A percentile compares a stretch with the other conserved stretches of the same genome.
These are phyloP conservation scores for Notoglanidium macrostoma DNA, from an alignment of 2,797 vertebrate species.

Conservation along the genomic window DNA sequence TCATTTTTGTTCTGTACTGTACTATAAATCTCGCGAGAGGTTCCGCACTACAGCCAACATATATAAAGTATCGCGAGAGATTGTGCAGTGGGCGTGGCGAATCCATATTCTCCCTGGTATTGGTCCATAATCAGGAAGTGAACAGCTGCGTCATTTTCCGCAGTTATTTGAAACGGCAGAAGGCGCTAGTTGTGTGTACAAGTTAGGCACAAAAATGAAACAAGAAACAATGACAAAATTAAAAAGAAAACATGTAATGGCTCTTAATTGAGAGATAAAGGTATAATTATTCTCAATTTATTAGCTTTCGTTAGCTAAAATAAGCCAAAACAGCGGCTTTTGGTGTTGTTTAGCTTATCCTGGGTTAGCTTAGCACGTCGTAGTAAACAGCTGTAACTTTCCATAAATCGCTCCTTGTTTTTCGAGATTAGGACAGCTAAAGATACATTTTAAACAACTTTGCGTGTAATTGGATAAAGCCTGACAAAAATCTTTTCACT, in stretches of 20 bases:
- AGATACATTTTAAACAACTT: too few relatives aligned
- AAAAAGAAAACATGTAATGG: not conserved
- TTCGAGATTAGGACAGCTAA: not conserved
- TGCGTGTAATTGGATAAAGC: not conserved
- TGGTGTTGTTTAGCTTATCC: not conserved
- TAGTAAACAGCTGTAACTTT: not conserved
- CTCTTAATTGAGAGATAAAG: not conserved
- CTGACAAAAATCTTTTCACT: not conserved
- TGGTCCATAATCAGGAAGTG: not conserved
- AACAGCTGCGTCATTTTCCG: not conserved
- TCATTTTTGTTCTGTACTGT: not conserved
- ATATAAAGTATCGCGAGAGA: not conserved
- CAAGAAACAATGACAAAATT: too few relatives aligned
- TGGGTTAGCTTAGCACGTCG: not conserved
- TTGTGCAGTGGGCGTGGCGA: not conserved
- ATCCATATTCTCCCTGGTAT: not conserved
- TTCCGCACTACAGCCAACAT: too few relatives aligned
- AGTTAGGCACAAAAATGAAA: not conserved
- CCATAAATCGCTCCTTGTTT: not conserved
- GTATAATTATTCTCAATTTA: not conserved
- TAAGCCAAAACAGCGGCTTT: not conserved
- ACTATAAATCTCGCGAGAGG: not conserved
- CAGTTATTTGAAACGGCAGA: conserved; percentile 27
- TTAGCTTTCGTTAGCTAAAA: not conserved
- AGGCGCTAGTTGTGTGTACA: not conserved